These are phyloP conservation scores for Mobula hypostoma DNA, from an alignment of 2,113 vertebrate genomes.

Conservation along the genomic window DNA sequence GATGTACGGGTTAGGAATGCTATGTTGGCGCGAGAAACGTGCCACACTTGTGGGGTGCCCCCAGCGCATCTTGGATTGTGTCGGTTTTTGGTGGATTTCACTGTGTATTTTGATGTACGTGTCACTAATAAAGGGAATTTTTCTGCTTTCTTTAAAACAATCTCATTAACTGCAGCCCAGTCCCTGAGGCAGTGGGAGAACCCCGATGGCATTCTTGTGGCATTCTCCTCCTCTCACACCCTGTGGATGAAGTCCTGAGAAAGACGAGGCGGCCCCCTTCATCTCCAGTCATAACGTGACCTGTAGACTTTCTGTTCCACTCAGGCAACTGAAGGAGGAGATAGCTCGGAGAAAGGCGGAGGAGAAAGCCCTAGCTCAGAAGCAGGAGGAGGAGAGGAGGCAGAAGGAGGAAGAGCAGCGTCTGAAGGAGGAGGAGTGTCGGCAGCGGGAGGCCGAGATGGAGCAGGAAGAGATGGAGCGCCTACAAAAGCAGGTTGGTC, in stretches of 20 bases:
- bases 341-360: conserved; percentile 63
- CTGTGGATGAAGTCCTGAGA: neutral
- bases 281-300: neutral
- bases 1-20: too few species aligned
- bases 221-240: neutral
- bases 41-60: too few species aligned
- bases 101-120: too few species aligned
- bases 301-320: neutral
- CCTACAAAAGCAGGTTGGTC: conserved; percentile 78
- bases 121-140: too few species aligned
- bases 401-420: conserved; percentile 57
- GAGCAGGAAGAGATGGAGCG: conserved; percentile 78
- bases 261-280: neutral
- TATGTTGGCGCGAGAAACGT: too few species aligned
- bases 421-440: conserved; percentile 57
- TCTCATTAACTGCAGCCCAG: neutral
- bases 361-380: conserved; percentile 57
- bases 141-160: neutral
- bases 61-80: too few species aligned
- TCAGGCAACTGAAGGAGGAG: conserved; percentile 69
- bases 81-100: too few species aligned
- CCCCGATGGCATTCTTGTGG: too few species aligned
- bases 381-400: conserved; percentile 61
- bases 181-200: neutral
- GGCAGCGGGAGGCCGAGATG: conserved; percentile 45